phyloP scores from a whole-genome alignment of 2,888 invertebrate species.

The Stenichneumon culpator region DNA sequence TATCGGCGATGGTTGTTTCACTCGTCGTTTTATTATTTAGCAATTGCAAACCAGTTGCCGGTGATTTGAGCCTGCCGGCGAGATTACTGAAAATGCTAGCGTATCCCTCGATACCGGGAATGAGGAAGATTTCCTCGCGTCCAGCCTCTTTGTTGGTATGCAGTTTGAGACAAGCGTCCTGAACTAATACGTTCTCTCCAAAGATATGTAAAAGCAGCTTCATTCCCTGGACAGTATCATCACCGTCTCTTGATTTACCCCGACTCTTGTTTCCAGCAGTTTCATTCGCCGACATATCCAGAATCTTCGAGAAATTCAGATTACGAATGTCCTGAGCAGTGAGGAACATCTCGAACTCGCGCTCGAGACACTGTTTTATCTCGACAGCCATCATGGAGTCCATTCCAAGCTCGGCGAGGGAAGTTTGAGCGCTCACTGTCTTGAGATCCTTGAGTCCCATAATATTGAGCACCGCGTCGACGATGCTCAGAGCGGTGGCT shows the following conservation, averaged over 20 bases:
- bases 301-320: conserved; percentile 90
- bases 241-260: background rate
- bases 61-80: conserved; percentile 78
- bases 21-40: conserved; percentile 80
- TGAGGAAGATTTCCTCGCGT: conserved; percentile 78
- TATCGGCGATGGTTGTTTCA: conserved; percentile 85
- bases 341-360: conserved; percentile 95
- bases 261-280: conserved; percentile 61
- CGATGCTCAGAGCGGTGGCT: no score
- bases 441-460: no score
- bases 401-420: conserved; percentile 90
- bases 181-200: conserved; percentile 58
- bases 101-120: conserved; percentile 85
- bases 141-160: conserved; percentile 70
- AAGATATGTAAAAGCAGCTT: conserved; percentile 72
- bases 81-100: conserved; percentile 79
- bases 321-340: conserved; percentile 94
- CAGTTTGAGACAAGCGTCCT: conserved; percentile 75
- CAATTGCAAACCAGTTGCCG: conserved; percentile 79
- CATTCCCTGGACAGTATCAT: conserved; percentile 72
- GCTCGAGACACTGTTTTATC: conserved; percentile 96
- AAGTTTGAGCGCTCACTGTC: no score
- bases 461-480: no score
- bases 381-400: conserved; percentile 99
- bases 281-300: conserved; percentile 81